Evolutionary conservation across 2,888 invertebrate species (phyloP).

Genomic region (Serripes groenlandicus): DNA sequence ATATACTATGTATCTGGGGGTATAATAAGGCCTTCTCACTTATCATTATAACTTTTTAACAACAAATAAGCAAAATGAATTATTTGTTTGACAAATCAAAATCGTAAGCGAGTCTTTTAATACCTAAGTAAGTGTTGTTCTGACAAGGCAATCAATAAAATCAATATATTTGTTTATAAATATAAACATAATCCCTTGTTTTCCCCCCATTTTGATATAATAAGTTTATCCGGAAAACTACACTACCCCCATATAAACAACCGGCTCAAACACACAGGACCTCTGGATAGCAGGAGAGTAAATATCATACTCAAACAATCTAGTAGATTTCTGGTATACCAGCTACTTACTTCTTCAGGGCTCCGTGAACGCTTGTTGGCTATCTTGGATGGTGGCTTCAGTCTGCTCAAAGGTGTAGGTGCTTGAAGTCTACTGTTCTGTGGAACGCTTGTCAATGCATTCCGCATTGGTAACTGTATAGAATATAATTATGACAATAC

Average conservation of each 20-base stretch:
- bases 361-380: constrained; percentile 71
- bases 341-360: constrained; percentile 66
- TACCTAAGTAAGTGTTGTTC: background rate
- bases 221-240: background rate
- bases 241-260: background rate
- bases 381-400: background rate
- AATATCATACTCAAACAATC: background rate
- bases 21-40: too few species aligned
- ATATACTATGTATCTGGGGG: too few species aligned
- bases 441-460: background rate
- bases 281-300: background rate
- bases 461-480: background rate
- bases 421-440: background rate
- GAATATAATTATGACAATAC: too few species aligned
- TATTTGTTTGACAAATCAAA: background rate
- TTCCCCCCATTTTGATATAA: background rate
- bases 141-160: background rate
- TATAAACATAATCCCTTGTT: background rate
- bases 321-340: background rate
- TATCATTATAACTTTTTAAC: too few species aligned
- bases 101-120: background rate
- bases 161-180: background rate
- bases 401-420: background rate
- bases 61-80: too few species aligned
- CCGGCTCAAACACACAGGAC: background rate